A percentile compares a stretch with the other conserved stretches of the same genome.
phyloP scores from a whole-genome alignment of 2,888 invertebrate genomes.

The Drosophila prolongata region DNA sequence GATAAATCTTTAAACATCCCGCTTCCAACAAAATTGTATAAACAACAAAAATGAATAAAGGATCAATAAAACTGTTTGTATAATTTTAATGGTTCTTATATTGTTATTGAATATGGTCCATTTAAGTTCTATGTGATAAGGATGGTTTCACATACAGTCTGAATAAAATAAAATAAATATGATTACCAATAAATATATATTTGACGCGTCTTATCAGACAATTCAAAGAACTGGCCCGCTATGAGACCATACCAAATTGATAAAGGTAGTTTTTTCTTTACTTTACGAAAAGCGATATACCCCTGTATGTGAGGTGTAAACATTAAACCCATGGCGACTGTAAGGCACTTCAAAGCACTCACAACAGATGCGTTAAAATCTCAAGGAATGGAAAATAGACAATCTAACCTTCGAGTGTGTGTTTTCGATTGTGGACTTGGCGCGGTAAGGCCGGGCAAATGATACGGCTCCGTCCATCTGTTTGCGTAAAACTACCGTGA shows the following conservation, averaged over 20 bases:
- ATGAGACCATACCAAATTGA: neutral
- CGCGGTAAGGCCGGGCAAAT: slow-evolving; percentile 51
- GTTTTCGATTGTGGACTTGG: neutral
- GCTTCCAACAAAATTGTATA: too few species aligned
- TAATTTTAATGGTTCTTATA: neutral
- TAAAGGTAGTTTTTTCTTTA: neutral
- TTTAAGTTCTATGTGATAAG: neutral
- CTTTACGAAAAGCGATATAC: neutral
- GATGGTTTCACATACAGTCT: neutral
- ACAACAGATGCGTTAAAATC: slow-evolving; percentile 15
- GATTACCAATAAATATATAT: neutral
- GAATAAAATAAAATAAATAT: neutral
- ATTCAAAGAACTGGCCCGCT: neutral
- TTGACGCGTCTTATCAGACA: neutral
- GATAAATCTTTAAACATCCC: neutral
- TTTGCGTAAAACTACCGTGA: slow-evolving; percentile 26
- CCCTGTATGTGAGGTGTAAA: slow-evolving; percentile 3
- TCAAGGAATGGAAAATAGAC: slow-evolving; percentile 25
- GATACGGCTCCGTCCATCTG: slow-evolving; percentile 40
- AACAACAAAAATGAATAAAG: too few species aligned
- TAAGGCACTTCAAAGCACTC: slow-evolving; percentile 3
- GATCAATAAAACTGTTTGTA: too few species aligned
- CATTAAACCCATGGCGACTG: slow-evolving; percentile 6
- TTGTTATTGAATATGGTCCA: slow-evolving; percentile 10
- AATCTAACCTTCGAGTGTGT: slow-evolving; percentile 24